These are phyloP conservation scores for Molossus alvarezi DNA, from an alignment of 2,797 vertebrate species.

Conservation along the genomic window DNA sequence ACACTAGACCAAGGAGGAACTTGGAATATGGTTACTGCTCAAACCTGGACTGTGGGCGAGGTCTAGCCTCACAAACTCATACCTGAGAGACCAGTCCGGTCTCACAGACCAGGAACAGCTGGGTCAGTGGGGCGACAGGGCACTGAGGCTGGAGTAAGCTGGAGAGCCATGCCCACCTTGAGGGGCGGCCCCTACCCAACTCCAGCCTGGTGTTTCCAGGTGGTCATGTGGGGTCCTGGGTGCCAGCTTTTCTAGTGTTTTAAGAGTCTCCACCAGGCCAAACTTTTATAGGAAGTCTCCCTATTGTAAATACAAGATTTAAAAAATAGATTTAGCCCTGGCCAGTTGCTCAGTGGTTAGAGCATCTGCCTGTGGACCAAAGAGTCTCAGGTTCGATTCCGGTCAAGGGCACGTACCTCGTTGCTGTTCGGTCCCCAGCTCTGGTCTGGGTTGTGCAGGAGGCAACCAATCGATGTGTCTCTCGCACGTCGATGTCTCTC, in stretches of 20 bases:
- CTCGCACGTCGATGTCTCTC: too few relatives aligned
- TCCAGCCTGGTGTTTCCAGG: background rate
- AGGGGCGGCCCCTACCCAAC: background rate
- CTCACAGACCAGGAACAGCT: background rate
- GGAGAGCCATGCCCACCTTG: background rate
- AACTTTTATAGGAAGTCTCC: constrained; percentile 17
- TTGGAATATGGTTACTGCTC: background rate
- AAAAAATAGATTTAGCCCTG: background rate
- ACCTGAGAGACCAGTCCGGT: background rate
- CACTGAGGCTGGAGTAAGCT: too few relatives aligned
- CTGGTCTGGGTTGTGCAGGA: too few relatives aligned
- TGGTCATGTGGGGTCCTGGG: background rate
- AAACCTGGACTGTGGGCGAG: background rate
- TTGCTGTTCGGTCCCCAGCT: too few relatives aligned
- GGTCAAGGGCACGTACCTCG: too few relatives aligned
- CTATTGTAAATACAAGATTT: background rate
- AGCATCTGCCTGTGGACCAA: too few relatives aligned
- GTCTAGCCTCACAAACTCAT: background rate
- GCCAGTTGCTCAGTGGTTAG: too few relatives aligned
- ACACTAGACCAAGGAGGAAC: background rate
- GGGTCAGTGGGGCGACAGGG: background rate
- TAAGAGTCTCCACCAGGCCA: background rate
- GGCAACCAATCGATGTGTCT: too few relatives aligned
- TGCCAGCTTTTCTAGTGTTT: background rate
- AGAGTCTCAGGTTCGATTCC: too few relatives aligned